Evolutionary conservation across 2,797 vertebrate species (phyloP).

Genomic region (Picus viridis): DNA sequence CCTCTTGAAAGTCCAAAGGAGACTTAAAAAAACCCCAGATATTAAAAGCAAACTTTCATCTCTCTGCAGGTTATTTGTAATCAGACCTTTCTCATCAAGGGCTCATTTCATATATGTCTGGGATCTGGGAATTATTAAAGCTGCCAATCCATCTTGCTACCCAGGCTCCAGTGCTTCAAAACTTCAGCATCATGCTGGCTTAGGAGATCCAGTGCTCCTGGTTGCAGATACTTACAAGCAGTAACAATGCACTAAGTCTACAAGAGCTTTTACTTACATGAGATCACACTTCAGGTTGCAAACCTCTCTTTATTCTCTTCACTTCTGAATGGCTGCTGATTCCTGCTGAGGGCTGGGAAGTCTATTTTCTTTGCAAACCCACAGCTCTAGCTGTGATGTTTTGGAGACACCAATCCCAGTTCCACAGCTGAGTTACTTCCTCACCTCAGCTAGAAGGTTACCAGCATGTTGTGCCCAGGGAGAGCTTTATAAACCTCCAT

Average conservation of each 20-base stretch:
- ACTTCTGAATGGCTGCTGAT: neutral
- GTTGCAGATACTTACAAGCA: rapidly evolving
- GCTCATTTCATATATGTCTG: constrained; percentile 46
- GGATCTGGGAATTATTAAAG: constrained; percentile 48
- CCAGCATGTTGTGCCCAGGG: neutral
- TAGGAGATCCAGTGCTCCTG: neutral
- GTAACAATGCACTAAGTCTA: neutral
- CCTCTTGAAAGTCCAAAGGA: constrained; percentile 55
- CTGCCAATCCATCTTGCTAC: neutral
- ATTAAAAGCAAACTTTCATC: constrained; percentile 68
- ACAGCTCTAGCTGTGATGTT: neutral
- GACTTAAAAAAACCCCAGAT: constrained; percentile 26
- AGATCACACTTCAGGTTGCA: neutral
- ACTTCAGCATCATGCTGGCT: neutral
- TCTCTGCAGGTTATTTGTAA: constrained; percentile 70
- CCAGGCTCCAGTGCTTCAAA: neutral
- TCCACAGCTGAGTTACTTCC: neutral
- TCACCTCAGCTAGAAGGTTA: neutral
- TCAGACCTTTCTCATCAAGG: constrained; percentile 68
- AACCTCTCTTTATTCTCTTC: neutral
- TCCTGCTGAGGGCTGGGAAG: neutral
- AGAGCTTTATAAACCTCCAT: neutral
- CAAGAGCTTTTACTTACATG: neutral
- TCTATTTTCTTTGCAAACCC: neutral
- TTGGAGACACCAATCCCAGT: neutral